These are phyloP conservation scores for Camptogramma bilineatum DNA, from an alignment of 2,888 invertebrate genomes.

Conservation along the genomic window DNA sequence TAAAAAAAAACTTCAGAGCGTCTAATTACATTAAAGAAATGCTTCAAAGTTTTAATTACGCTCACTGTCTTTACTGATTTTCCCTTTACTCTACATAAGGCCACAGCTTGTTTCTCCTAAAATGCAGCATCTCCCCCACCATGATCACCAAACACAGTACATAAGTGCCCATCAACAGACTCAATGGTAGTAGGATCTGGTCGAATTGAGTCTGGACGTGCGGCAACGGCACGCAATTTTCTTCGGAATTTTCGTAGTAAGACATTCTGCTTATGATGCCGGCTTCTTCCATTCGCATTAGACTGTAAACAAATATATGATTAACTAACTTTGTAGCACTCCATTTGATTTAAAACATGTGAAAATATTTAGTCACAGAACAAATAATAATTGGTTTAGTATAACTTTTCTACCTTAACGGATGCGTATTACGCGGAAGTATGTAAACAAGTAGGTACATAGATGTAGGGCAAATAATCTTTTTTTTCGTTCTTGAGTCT, in stretches of 20 bases:
- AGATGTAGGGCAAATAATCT: too few relatives aligned
- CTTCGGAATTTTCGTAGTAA: neutral
- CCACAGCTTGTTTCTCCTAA: constrained; percentile 27
- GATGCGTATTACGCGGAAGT: too few relatives aligned
- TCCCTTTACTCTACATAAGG: constrained; percentile 31
- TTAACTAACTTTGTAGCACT: neutral
- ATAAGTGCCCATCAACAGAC: constrained; percentile 25
- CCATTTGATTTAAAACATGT: too few relatives aligned
- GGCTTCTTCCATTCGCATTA: constrained; percentile 33
- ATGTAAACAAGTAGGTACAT: too few relatives aligned
- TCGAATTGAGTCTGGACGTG: constrained; percentile 30
- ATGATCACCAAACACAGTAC: constrained; percentile 29
- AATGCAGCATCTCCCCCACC: constrained; percentile 25
- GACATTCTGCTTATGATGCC: constrained; percentile 28
- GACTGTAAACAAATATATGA: constrained; percentile 18
- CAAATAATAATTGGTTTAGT: too few relatives aligned
- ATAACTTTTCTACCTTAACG: too few relatives aligned
- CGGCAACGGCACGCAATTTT: constrained; percentile 28
- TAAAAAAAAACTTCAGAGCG: too few relatives aligned
- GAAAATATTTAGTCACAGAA: too few relatives aligned
- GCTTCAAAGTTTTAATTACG: too few relatives aligned
- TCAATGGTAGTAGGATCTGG: constrained; percentile 32
- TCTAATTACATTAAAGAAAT: too few relatives aligned
- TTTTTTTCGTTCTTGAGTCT: too few relatives aligned
- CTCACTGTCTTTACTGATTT: neutral